Evolutionary conservation across 2,888 invertebrate genomes (phyloP), one percentile per base, ranked within the genome.

Genomic region (Hirtodrosophila cameraria): DNA sequence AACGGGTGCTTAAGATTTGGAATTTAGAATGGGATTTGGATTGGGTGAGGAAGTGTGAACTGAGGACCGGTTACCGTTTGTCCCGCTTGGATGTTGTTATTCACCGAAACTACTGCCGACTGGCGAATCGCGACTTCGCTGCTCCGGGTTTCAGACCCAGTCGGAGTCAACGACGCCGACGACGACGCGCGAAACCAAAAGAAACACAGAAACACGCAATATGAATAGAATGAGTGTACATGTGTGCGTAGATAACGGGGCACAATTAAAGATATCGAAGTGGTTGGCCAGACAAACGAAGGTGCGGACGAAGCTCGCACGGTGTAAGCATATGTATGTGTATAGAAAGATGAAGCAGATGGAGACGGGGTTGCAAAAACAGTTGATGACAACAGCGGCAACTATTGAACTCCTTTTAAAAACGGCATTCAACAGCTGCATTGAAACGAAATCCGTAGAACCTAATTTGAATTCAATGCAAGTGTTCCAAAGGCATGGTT

Each of bases 231-330:
- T 33, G 18, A 33, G 18, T 43, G 58, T 28, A 5, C 18, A 18
- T 54, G 69, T 57, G 63, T 63, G 57, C 46, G 73, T 64, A 72
- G 75, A 76, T 76, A 76, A 76, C 76, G 48, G 35, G 36, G 52
- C 50, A 58, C 62, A 75, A 59, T 79, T 65, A 42, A 59, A 75
- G 75, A 76, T 76, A 76, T 76, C 43, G 36, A 53, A 61, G 31
- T 70, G 53, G 61, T 75, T 70, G 62, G 55, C 67, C 45, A 41
- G 45, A 50, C 53, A 49, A 28, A 41, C 36, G 18, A 52, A 28
- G 18, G 43, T 36, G 36, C 35, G 35, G 12, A 12, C 54, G 38
- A 36, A 27, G 36, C 13, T n/a, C 20, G 35, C 15, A 53, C 43
- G 48, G 48, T 23, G 15, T 28, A 54, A 28, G 23, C 12, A 39